Base-by-base conservation (phyloP, 2,888 invertebrate genomes). In the Orthonevra nobilis region DNA sequence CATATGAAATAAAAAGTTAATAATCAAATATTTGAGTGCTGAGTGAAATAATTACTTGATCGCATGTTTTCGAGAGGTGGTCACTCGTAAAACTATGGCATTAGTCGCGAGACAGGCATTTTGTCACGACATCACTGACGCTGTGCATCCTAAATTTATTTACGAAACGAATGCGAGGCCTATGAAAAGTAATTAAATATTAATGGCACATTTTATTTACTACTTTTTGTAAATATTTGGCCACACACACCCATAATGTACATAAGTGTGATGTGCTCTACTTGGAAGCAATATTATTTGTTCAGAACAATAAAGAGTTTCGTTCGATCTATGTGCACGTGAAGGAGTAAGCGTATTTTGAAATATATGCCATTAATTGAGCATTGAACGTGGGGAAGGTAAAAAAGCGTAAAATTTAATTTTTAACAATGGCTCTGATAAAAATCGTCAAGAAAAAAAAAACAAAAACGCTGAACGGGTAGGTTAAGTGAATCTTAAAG, bases 21-120 rank as follows among this genome's bases (percentile, higher is more conserved):
- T 36, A 28, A 28, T 12, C 38, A 46, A 68, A 68, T 68, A 68
- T 56, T 66, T 66, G 19, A 46, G 28, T 66, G 56, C 36, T 46
- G 66, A 68, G 28, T 56, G 38, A 48, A 48, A 56, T 46, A 48
- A 56, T 56, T 46, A 68, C 38, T 56, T 12, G 34, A 28, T 56
- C 38, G 46, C 46, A 58, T 68, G 38, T 28, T 61, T 56, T 30
- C 30, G 30, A n/a, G 30, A 42, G 7, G 10, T 15, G 17, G 56
- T 7, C 30, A 56, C 28, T 68, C 68, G 38, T 68, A 68, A 68
- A 68, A 68, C 38, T 3, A 15, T 14, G 52, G 26, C 28, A 48
- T 68, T 68, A 4, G 10, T 7, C 38, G 48, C 20, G 10, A 14
- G 46, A 48, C 28, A 3, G 23, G 48, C 68, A 58, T 68, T 58